These are phyloP conservation scores for Poeciliopsis paucimaculata DNA, from an alignment of 2,797 vertebrate genomes.

Conservation along the genomic window DNA sequence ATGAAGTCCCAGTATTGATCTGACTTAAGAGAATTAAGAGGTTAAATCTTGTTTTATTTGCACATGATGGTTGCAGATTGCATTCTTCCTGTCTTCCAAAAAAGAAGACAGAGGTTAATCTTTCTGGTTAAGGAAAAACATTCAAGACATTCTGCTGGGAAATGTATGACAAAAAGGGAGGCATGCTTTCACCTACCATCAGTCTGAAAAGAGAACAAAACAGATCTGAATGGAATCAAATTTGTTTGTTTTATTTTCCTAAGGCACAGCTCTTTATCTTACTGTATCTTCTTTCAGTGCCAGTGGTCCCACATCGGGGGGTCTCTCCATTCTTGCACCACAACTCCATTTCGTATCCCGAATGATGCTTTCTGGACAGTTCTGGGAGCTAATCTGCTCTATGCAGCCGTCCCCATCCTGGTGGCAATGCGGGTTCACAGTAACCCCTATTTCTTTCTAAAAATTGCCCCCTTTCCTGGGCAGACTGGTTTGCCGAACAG, in stretches of 20 bases:
- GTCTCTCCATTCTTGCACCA: conserved; percentile 85
- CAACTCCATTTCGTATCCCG: conserved; percentile 86
- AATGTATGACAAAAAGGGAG: conserved; percentile 15
- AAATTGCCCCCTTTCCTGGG: conserved; percentile 44
- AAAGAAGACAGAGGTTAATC: conserved; percentile 17
- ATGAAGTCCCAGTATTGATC: conserved; percentile 18
- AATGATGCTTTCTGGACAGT: conserved; percentile 77
- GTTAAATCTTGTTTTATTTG: conserved; percentile 41
- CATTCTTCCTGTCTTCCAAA: conserved; percentile 24
- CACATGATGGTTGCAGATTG: conserved; percentile 23
- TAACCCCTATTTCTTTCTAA: conserved; percentile 84
- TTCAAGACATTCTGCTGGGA: conserved; percentile 5
- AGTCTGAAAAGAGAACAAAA: conserved; percentile 13
- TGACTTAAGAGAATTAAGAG: conserved; percentile 20
- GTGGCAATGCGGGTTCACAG: conserved; percentile 83
- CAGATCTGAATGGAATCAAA: background rate
- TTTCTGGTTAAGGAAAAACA: conserved; percentile 14
- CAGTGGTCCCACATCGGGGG: conserved; percentile 89
- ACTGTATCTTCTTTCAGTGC: conserved; percentile 76
- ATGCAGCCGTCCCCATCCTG: conserved; percentile 79
- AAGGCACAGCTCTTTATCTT: conserved; percentile 12
- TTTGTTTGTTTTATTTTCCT: background rate
- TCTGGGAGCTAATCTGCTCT: conserved; percentile 82
- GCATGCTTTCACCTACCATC: conserved; percentile 8
- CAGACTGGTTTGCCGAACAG: conserved; percentile 72